Base-by-base conservation (phyloP, 2,113 vertebrate species). In the Dolichallabes microphthalmus region DNA sequence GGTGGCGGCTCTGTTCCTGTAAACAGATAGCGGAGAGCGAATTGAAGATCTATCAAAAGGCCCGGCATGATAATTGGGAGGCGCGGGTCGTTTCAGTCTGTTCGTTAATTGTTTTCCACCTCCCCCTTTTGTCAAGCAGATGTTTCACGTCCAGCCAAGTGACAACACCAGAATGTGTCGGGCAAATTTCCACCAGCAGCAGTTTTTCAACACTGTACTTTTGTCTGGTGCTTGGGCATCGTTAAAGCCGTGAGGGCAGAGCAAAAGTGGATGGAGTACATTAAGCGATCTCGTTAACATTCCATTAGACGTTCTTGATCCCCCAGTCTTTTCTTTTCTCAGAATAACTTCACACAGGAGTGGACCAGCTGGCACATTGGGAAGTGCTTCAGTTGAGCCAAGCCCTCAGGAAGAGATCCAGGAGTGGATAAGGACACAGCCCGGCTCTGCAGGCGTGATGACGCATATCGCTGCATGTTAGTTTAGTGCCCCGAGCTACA, bases 221-320 rank as follows among this genome's bases (percentile, higher is more conserved):
- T 94, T 93, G 92, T 94, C 91, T 75, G 57, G 87, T 78, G 86
- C 83, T 85, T 66, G 87, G 60, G 57, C 88, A 79, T 82, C 88
- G 82, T 85, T 87, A 82, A 74, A 83, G 87, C 45, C 12, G 74
- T 53, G 76, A 90, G 90, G 22, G 77, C 57, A 83, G 84, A 60
- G 80, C 76, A 73, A 87, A 86, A 88, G 77, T 87, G 88, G 89
- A 87, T 89, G 89, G 87, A 87, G 91, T 91, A 92, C 92, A 92
- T 92, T 83, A 91, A 94, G 87, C 92, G 90, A 92, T 93, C 93
- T 94, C 92, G 93, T 94, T 94, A 95, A 94, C 93, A 95, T 95
- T 94, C 94, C 93, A 89, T 93, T 89, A 95, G 90, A 93, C 88
- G 78, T 91, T 93, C 82, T 83, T 80, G 83, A 69, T 68, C 85